A percentile compares a stretch with the other conserved stretches of the same genome.
Conservation (phyloP, 2,113 vertebrate species). For the Catharus bicknelli region DNA sequence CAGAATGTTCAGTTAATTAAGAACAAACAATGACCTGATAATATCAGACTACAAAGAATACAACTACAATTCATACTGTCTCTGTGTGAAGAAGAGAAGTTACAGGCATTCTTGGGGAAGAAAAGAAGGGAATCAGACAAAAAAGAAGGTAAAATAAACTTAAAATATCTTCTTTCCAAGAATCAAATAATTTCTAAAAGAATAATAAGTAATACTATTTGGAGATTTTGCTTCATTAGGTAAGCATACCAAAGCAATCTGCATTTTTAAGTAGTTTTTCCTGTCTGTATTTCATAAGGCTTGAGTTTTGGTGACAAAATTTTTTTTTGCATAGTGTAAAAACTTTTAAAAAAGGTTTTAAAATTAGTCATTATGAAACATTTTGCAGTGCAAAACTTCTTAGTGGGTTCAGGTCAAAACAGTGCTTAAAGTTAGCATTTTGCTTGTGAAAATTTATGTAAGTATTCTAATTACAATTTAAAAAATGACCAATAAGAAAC, state of each 20-base stretch:
- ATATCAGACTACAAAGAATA: background rate
- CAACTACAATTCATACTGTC: background rate
- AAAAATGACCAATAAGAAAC: background rate
- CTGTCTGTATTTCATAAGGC: background rate
- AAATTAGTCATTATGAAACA: background rate
- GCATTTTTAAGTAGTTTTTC: background rate
- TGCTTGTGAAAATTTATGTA: background rate
- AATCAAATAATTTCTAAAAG: background rate
- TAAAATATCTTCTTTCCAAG: background rate
- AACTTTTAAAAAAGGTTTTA: accelerated
- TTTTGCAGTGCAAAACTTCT: background rate
- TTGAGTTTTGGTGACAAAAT: background rate
- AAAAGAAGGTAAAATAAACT: background rate
- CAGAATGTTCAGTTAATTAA: background rate
- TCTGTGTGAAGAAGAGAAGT: background rate
- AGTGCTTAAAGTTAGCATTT: background rate
- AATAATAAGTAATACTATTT: background rate
- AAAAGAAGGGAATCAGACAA: background rate
- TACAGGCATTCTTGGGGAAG: background rate
- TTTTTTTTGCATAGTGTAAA: background rate
- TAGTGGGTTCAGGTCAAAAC: background rate
- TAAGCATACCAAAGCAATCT: background rate
- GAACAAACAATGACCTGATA: background rate
- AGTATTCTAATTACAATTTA: background rate
- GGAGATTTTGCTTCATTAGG: background rate